Evolutionary conservation across 2,888 invertebrate genomes (phyloP).

Genomic region (Parasteatoda lunata): DNA sequence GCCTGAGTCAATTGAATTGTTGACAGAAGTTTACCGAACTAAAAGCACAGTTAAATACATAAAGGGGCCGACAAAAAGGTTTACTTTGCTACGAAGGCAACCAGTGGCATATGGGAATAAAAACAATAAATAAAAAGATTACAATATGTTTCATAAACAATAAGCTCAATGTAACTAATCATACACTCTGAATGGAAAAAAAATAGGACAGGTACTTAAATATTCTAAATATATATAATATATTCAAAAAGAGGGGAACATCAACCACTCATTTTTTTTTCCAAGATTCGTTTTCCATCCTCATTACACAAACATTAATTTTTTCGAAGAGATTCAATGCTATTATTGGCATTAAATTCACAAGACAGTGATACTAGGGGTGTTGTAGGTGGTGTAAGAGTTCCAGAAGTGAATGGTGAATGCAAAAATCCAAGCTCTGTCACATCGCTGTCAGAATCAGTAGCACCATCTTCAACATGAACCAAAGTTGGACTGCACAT

Average conservation of each 20-base stretch:
- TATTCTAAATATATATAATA: not conserved
- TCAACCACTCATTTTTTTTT: not conserved
- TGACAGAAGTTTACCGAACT: slow-evolving; percentile 64
- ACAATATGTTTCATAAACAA: slow-evolving; percentile 15
- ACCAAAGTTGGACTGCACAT: slow-evolving; percentile 56
- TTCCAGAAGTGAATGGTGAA: slow-evolving; percentile 41
- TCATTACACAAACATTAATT: slow-evolving; percentile 6
- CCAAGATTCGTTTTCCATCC: not conserved
- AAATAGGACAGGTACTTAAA: not conserved
- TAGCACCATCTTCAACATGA: slow-evolving; percentile 39
- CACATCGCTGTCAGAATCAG: slow-evolving; percentile 36
- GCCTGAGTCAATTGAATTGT: slow-evolving; percentile 62
- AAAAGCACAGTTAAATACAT: slow-evolving; percentile 59
- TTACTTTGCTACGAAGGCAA: slow-evolving; percentile 41
- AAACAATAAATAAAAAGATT: slow-evolving; percentile 48
- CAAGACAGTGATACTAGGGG: slow-evolving; percentile 47
- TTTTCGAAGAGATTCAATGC: slow-evolving; percentile 18
- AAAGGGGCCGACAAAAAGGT: slow-evolving; percentile 7
- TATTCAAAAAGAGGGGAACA: not conserved
- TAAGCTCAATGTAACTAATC: not conserved
- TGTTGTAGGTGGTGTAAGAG: slow-evolving; percentile 61
- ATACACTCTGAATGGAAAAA: not conserved
- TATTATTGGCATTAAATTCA: slow-evolving; percentile 41
- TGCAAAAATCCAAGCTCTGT: slow-evolving; percentile 54
- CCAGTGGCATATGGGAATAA: slow-evolving; percentile 6